phyloP scores from a whole-genome alignment of 2,888 invertebrate genomes.

The Prenolepis imparis region DNA sequence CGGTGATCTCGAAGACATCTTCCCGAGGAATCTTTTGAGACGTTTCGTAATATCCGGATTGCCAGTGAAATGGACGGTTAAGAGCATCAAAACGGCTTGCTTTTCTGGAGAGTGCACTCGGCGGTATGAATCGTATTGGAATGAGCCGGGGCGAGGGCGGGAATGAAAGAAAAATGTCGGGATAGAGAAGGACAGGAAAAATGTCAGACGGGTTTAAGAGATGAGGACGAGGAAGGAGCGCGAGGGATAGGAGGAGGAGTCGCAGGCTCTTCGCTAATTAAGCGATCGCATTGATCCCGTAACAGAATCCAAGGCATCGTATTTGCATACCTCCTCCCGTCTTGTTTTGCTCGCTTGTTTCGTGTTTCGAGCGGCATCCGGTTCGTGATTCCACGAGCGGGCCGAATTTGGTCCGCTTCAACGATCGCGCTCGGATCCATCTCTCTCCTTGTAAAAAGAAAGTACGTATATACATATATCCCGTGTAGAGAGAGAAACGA shows the following conservation, averaged over 20 bases:
- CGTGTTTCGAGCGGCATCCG: slow-evolving; percentile 60
- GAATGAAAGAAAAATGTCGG: slow-evolving; percentile 37
- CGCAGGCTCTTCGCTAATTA: slow-evolving; percentile 74
- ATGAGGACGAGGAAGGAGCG: slow-evolving; percentile 47
- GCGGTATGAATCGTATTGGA: slow-evolving; percentile 66
- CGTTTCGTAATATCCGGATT: slow-evolving; percentile 71
- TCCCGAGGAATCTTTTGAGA: slow-evolving; percentile 63
- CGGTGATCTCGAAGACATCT: slow-evolving; percentile 55
- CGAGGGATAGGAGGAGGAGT: slow-evolving; percentile 44
- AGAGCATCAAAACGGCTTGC: slow-evolving; percentile 72
- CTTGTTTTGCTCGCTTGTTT: slow-evolving; percentile 60
- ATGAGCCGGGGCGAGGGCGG: slow-evolving; percentile 51
- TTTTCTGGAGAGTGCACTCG: slow-evolving; percentile 63
- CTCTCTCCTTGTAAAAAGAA: background rate
- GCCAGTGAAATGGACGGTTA: slow-evolving; percentile 74
- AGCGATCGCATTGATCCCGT: slow-evolving; percentile 77
- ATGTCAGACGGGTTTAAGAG: slow-evolving; percentile 54
- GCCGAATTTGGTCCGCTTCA: slow-evolving; percentile 49
- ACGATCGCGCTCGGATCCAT: background rate
- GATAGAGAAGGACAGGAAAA: slow-evolving; percentile 32
- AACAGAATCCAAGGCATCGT: slow-evolving; percentile 67
- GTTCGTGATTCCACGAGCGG: slow-evolving; percentile 65
- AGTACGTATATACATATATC: background rate
- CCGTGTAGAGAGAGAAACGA: slow-evolving; percentile 25
- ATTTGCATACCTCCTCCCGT: slow-evolving; percentile 70